Evolutionary conservation across 2,113 vertebrate genomes (phyloP), one percentile per base, ranked within the genome.

Genomic region (Epinephelus lanceolatus): DNA sequence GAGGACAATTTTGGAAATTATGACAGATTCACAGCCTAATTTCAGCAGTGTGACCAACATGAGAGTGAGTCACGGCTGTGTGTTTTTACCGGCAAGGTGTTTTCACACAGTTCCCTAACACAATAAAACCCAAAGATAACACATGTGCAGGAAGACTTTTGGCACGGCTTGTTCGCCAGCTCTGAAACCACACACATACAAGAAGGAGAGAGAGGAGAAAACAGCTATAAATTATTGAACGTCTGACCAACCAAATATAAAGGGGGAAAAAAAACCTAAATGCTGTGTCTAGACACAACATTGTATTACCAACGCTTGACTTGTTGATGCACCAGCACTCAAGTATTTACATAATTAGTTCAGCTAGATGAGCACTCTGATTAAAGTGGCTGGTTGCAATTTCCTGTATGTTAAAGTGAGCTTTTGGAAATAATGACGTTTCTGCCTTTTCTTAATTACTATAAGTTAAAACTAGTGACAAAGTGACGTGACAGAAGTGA

Each of bases 201-300:
- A 40, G 40, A 49, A 55, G 14, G 37, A 18, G n/a, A 60, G 62
- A 42, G 47, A 7, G 33, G 67, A 68, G 78, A 76, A 85, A 76
- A 85, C 55, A 70, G 61, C 67, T n/a, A n/a, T 93, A 53, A 92
- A 91, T 93, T 83, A 94, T 91, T 89, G 9, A 93, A 84, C 0
- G 56, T 82, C 76, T 80, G 73, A 85, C 77, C 1, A n/a, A 62
- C 60, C 49, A 37, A 83, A 74, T 88, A 67, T n/a, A 61, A 47
- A 73, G 47, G 4, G 42, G 14, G 3, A 19, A 49, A 77, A 71
- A 72, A 14, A 0, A 9, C 10, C 62, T 65, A 80, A 86, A 81
- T 86, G 84, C 65, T 37, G 23, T 6, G 91, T 91, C 91, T 87
- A 94, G 92, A 91, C 93, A 89, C 85, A 93, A 92, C 89, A 90